A percentile compares a stretch with the other conserved stretches of the same genome.
These are phyloP conservation scores for Eupristina koningsbergeri DNA, from an alignment of 1,140 invertebrate genomes.

Conservation along the genomic window DNA sequence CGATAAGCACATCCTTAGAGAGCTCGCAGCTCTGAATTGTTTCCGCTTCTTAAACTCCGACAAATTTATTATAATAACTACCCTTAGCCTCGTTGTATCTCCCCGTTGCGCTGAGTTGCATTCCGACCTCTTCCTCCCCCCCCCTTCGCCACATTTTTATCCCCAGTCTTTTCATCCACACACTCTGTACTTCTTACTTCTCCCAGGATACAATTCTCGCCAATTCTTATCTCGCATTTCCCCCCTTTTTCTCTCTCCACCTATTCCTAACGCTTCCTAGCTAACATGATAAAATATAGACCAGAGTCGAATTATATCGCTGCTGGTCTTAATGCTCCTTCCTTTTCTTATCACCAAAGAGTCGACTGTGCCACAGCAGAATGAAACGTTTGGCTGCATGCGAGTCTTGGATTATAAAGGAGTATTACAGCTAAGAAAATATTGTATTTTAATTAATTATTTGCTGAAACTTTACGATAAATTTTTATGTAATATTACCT, in stretches of 20 bases:
- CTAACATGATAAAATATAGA: conserved; percentile 19
- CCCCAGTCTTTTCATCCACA: neutral
- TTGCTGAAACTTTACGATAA: too few species aligned
- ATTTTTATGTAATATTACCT: too few species aligned
- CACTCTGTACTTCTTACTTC: conserved; percentile 36
- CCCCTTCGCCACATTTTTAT: conserved; percentile 15
- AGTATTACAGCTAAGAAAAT: too few species aligned
- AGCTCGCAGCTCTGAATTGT: conserved; percentile 72
- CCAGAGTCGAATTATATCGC: conserved; percentile 52
- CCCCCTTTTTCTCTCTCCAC: conserved; percentile 8
- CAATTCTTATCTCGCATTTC: neutral
- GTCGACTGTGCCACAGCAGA: neutral
- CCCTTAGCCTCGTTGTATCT: conserved; percentile 66
- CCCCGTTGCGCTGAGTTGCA: conserved; percentile 56
- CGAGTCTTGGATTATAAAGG: neutral
- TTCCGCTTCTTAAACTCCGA: conserved; percentile 73
- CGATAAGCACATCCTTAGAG: conserved; percentile 73
- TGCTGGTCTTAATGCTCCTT: conserved; percentile 50
- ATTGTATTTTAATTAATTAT: too few species aligned
- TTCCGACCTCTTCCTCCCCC: conserved; percentile 52
- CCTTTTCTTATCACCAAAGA: conserved; percentile 36
- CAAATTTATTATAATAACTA: conserved; percentile 75
- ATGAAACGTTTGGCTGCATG: conserved; percentile 6
- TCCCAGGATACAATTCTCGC: conserved; percentile 29
- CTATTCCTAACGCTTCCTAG: neutral